phyloP scores from a whole-genome alignment of 2,113 vertebrate species.

The Formicarius rufipectus region DNA sequence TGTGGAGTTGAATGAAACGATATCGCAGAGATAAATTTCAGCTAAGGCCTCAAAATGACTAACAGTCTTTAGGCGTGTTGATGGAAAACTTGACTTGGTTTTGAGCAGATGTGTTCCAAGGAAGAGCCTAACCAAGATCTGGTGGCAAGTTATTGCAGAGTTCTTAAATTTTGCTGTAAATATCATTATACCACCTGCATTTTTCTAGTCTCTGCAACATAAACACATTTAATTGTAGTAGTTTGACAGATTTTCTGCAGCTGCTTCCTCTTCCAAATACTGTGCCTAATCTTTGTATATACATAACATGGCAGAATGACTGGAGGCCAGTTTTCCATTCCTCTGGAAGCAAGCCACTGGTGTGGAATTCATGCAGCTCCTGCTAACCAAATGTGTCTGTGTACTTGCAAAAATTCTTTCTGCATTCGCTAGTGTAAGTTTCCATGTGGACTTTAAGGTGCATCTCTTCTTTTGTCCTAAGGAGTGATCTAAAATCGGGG shows the following conservation, averaged over 20 bases:
- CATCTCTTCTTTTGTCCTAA: background rate
- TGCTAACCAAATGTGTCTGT: background rate
- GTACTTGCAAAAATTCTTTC: background rate
- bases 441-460: background rate
- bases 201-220: background rate
- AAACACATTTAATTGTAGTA: background rate
- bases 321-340: background rate
- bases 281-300: background rate
- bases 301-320: background rate
- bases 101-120: background rate
- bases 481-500: background rate
- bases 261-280: background rate
- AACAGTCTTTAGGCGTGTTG: background rate
- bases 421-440: background rate
- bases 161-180: background rate
- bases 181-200: background rate
- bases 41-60: background rate
- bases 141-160: background rate
- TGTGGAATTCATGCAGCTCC: background rate
- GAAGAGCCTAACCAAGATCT: background rate
- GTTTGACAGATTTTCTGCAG: background rate
- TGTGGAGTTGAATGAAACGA: background rate
- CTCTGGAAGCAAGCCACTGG: background rate
- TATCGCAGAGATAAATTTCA: background rate
- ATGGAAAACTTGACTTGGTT: background rate